Conservation (phyloP, 2,797 vertebrate species). For the Chaetophractus vellerosus region DNA sequence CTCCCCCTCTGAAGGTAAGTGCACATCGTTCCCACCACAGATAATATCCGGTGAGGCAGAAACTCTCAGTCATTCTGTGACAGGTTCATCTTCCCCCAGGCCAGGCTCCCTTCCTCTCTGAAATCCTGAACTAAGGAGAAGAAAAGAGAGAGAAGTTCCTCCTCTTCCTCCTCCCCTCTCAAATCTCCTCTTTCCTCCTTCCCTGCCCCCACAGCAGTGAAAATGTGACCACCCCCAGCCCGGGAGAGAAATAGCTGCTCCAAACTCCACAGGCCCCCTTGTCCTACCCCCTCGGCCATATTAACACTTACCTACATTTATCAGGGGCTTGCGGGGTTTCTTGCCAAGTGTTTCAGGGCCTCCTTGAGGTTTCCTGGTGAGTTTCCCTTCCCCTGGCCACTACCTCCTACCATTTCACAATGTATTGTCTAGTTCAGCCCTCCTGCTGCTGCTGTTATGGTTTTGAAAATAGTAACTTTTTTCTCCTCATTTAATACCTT, state of each 20-base stretch:
- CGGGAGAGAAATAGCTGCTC: neutral
- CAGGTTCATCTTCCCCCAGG: neutral
- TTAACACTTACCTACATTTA: neutral
- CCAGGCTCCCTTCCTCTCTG: neutral
- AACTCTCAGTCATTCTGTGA: neutral
- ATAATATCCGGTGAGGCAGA: neutral
- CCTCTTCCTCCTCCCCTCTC: neutral
- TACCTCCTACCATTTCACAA: neutral
- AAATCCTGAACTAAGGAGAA: neutral
- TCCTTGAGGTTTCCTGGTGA: neutral
- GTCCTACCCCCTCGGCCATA: neutral
- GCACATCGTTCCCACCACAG: neutral
- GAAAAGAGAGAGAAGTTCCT: neutral
- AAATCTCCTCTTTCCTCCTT: neutral
- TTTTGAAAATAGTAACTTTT: neutral
- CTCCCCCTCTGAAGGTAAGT: neutral
- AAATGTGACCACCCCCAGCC: neutral
- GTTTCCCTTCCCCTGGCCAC: neutral
- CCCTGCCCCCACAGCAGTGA: neutral
- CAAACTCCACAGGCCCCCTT: accelerated
- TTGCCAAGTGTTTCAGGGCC: neutral
- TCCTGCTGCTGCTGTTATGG: neutral
- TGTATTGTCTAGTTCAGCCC: neutral
- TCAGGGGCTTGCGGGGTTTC: neutral
- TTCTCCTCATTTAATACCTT: no score